A percentile compares a stretch with the other conserved stretches of the same genome.
phyloP scores from a whole-genome alignment of 2,888 invertebrate species.

The Ceriagrion tenellum region DNA sequence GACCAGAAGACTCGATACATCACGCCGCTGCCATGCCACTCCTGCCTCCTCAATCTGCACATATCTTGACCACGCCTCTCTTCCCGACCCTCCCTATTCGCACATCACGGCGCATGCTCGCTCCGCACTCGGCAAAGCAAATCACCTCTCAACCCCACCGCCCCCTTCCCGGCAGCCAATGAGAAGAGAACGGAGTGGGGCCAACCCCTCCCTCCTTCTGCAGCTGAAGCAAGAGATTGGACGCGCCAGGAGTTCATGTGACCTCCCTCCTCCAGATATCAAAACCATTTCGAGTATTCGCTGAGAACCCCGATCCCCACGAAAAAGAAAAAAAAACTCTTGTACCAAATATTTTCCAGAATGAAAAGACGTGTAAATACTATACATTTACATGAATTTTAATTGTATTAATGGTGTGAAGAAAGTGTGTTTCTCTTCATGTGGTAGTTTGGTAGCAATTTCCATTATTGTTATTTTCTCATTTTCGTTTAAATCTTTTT shows the following conservation, averaged over 20 bases:
- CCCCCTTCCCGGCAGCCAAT: conserved; percentile 6
- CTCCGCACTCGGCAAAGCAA: background rate
- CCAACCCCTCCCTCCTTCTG: background rate
- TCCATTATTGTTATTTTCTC: background rate
- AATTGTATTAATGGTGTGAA: background rate
- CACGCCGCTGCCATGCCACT: conserved; percentile 14
- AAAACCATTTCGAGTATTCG: background rate
- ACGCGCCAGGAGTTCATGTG: background rate
- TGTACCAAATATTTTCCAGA: background rate
- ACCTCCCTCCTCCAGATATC: background rate
- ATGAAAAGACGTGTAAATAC: conserved; percentile 32
- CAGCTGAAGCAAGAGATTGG: background rate
- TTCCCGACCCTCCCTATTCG: background rate
- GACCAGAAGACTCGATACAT: background rate
- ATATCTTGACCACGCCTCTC: background rate
- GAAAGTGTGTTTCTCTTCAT: conserved; percentile 38
- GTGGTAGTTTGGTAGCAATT: background rate
- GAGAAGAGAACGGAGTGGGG: background rate
- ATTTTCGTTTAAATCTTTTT: background rate
- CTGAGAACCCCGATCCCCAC: background rate
- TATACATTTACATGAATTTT: background rate
- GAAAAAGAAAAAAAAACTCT: background rate
- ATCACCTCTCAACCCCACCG: background rate
- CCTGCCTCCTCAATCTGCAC: background rate
- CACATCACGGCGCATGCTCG: conserved; percentile 9